A percentile compares a stretch with the other conserved stretches of the same genome.
These are phyloP conservation scores for Parazoanthus darwini DNA, from an alignment of 92 coral and sea anemone species.

Conservation along the genomic window DNA sequence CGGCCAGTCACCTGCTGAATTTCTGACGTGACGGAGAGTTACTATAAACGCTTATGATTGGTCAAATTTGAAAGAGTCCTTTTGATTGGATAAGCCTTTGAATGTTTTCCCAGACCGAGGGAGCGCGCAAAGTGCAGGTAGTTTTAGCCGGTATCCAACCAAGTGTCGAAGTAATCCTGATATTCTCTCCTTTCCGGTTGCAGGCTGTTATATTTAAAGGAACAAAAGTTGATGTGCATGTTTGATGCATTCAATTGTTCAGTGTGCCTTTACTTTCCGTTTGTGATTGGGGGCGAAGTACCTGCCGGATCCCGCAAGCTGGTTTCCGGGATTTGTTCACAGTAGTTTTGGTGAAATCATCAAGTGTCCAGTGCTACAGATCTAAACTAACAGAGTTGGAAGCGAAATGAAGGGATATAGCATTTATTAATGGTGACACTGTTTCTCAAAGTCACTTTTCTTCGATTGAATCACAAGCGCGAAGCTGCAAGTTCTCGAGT, in stretches of 20 bases:
- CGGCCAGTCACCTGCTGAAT: too few species aligned
- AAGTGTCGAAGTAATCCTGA: neutral
- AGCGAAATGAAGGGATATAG: neutral
- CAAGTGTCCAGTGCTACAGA: too few species aligned
- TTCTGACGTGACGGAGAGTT: neutral
- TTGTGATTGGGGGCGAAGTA: neutral
- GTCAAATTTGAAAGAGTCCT: neutral
- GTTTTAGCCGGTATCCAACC: neutral
- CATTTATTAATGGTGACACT: neutral
- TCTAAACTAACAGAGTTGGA: neutral
- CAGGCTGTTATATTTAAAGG: neutral
- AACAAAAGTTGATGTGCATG: neutral
- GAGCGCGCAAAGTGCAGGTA: neutral
- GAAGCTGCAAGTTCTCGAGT: neutral
- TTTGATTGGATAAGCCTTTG: slow-evolving; percentile 13
- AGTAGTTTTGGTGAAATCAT: neutral
- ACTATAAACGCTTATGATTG: slow-evolving; percentile 4
- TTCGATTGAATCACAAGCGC: neutral
- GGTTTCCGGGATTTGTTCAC: neutral
- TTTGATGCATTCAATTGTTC: neutral
- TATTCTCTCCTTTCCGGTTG: slow-evolving; percentile 31
- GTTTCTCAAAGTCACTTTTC: neutral
- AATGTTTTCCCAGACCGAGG: slow-evolving; percentile 4
- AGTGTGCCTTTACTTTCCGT: neutral
- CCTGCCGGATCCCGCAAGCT: neutral